These are phyloP conservation scores for Stenichneumon culpator DNA, from an alignment of 2,888 invertebrate species.

Conservation along the genomic window DNA sequence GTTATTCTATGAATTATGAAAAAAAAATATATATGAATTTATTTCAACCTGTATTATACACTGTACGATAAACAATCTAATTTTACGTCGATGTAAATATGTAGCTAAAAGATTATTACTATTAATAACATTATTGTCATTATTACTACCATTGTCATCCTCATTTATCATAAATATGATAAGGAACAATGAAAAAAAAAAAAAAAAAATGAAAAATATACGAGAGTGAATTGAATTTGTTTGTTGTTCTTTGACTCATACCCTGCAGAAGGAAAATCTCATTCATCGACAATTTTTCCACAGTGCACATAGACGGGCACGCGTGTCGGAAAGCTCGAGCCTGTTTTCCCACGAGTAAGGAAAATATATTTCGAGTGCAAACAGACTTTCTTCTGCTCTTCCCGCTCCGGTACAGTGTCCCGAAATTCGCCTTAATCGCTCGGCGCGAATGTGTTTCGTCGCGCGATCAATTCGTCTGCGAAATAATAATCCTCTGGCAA, in stretches of 20 bases:
- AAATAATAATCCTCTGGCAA: not conserved
- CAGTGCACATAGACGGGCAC: too few relatives aligned
- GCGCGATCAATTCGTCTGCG: not conserved
- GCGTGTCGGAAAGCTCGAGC: not conserved
- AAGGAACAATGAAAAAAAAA: constrained; percentile 71
- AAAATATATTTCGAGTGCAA: not conserved
- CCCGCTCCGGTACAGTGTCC: not conserved
- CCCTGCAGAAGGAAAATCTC: not conserved
- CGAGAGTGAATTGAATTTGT: constrained; percentile 63
- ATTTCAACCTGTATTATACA: constrained; percentile 74
- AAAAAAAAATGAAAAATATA: constrained; percentile 65
- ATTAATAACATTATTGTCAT: constrained; percentile 60
- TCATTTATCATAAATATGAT: constrained; percentile 61
- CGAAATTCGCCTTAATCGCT: not conserved
- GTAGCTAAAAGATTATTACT: constrained; percentile 78
- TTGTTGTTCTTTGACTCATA: not conserved
- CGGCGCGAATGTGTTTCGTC: not conserved
- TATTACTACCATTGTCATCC: constrained; percentile 43
- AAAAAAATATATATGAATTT: constrained; percentile 51
- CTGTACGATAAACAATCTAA: constrained; percentile 67
- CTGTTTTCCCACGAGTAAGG: constrained; percentile 1
- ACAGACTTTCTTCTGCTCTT: not conserved
- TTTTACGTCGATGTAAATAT: constrained; percentile 79
- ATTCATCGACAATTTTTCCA: constrained; percentile 6
- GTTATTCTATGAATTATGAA: constrained; percentile 47